Evolutionary conservation across 1,140 invertebrate genomes (phyloP).

Genomic region (Cydia splendana): DNA sequence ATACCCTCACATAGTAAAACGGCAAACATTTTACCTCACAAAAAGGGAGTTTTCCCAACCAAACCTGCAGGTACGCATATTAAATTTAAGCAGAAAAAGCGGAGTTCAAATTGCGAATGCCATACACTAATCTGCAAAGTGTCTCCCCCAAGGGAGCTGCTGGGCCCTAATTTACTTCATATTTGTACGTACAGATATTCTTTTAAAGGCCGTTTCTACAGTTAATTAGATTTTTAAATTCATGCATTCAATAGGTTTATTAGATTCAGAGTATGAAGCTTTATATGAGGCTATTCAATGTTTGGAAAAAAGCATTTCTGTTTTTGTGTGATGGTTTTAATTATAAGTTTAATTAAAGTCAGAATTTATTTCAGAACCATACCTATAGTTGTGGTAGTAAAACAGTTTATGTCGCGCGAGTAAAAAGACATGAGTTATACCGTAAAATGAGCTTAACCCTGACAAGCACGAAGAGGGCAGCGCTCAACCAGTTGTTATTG

Average conservation of each 20-base stretch:
- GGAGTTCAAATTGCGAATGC: slow-evolving; percentile 17
- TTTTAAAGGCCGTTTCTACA: neutral
- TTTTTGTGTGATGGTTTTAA: neutral
- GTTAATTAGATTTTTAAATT: slow-evolving; percentile 13
- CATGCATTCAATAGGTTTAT: slow-evolving; percentile 5
- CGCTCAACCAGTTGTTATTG: too few species aligned
- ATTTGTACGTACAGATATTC: slow-evolving; percentile 10
- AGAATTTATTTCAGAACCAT: too few species aligned
- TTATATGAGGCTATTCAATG: neutral
- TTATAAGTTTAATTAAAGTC: neutral
- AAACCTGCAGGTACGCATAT: slow-evolving; percentile 8
- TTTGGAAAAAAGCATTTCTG: neutral
- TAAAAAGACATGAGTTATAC: too few species aligned
- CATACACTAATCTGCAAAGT: slow-evolving; percentile 31
- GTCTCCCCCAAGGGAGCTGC: slow-evolving; percentile 2
- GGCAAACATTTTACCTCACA: neutral
- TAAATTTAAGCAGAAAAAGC: slow-evolving; percentile 29
- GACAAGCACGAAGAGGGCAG: too few species aligned
- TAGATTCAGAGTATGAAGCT: neutral
- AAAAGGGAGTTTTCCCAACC: neutral
- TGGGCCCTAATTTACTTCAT: slow-evolving; percentile 24
- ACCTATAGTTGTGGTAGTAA: too few species aligned
- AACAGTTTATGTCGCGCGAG: too few species aligned
- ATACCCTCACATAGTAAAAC: neutral
- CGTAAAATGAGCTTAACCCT: too few species aligned